These are phyloP conservation scores for Enteromius paludinosus DNA, from an alignment of 2,797 vertebrate species.

Conservation along the genomic window DNA sequence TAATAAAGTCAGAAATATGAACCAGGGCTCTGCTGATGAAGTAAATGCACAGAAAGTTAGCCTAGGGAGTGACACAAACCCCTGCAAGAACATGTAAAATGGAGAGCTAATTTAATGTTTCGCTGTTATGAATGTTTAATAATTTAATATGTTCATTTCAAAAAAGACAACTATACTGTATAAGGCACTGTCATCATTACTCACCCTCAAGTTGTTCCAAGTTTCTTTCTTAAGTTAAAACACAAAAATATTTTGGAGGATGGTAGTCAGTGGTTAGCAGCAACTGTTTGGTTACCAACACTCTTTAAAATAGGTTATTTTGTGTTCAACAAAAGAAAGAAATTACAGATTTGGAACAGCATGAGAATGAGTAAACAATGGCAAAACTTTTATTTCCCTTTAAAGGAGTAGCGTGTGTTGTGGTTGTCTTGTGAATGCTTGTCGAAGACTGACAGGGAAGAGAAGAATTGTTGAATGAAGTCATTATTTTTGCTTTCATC, in stretches of 20 bases:
- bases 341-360: neutral
- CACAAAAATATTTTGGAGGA: neutral
- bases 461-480: too few relatives aligned
- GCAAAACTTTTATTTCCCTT: neutral
- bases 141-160: neutral
- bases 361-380: neutral
- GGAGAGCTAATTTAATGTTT: neutral
- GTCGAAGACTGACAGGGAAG: too few relatives aligned
- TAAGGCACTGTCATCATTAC: neutral
- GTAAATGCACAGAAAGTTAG: neutral
- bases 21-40: neutral
- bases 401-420: too few relatives aligned
- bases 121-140: neutral
- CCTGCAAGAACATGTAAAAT: neutral
- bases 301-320: neutral
- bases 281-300: neutral
- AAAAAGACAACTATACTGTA: neutral
- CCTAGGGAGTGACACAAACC: neutral
- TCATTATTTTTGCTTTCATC: too few relatives aligned
- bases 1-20: conserved; percentile 25
- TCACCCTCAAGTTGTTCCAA: neutral
- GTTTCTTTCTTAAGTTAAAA: neutral
- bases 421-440: too few relatives aligned
- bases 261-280: neutral
- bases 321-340: too few relatives aligned